Evolutionary conservation across 1,140 invertebrate genomes (phyloP), one percentile per base, ranked within the genome.

Genomic region (Phenacoccus solenopsis): DNA sequence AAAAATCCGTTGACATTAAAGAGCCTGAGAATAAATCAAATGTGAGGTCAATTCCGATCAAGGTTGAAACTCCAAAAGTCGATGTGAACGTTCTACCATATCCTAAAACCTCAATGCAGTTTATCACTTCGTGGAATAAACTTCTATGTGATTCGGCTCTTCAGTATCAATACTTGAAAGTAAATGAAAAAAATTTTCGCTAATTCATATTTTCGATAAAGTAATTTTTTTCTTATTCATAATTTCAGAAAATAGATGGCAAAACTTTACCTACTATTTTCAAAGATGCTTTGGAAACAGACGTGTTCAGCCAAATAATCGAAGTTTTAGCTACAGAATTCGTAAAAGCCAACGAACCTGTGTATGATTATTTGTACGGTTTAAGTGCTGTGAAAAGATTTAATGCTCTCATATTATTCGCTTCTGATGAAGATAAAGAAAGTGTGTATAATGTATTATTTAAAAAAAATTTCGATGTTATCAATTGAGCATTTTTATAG

Each of bases 201-300:
- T 72, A 79, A 79, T 76, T 78, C 81, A 71, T 80, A 69, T 21
- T 24, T 49, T 74, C 75, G 79, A 71, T 78, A 77, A 78, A 61
- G 56, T 68, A 49, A 64, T 69, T 57, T 57, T 72, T 20, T 71
- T 28, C 57, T 74, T 69, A 32, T 59, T 70, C 61, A 69, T 72
- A 68, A 77, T 73, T 25, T 74, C 77, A 86, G 84, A 79, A 83
- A 76, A 81, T 86, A 72, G 77, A 78, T 4, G 79, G 82, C 10
- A 70, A 76, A 16, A 77, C 75, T 68, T 76, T 87, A 67, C 81
- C 84, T 1, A 76, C 75, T 5, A 81, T 87, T 72, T 85, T 87
- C 74, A 78, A 81, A 75, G 83, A 85, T 68, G 84, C 84, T 10
- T 76, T 87, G 73, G 85, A 86, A 72, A 82, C 80, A 49, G 79